Conservation (phyloP, 2,797 vertebrate species). For the Potorous gilbertii region DNA sequence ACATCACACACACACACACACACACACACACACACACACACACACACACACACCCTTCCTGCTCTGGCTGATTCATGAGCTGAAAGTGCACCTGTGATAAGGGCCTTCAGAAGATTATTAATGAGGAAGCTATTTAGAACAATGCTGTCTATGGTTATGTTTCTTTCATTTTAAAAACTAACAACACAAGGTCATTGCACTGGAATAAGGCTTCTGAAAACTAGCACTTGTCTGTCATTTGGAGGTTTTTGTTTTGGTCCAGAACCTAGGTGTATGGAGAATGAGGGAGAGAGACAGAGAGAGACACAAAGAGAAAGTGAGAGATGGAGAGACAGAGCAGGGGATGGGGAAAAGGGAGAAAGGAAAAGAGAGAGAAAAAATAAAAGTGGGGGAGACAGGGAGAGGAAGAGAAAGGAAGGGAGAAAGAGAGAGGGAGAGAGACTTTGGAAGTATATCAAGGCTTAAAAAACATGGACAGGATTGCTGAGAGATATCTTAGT, state of each 20-base stretch:
- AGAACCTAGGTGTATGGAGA: conserved; percentile 5
- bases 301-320: neutral
- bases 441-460: conserved; percentile 73
- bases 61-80: neutral
- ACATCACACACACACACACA: neutral
- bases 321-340: too few relatives aligned
- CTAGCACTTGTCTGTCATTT: conserved; percentile 43
- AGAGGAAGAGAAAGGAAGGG: neutral
- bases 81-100: conserved; percentile 53
- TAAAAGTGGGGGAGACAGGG: neutral
- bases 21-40: neutral
- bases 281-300: neutral
- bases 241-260: conserved; percentile 28
- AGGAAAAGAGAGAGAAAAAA: neutral
- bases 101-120: conserved; percentile 64
- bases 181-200: conserved; percentile 34
- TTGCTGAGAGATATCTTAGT: conserved; percentile 73
- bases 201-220: conserved; percentile 55
- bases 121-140: conserved; percentile 68
- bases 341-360: neutral
- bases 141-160: rapidly evolving
- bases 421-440: neutral
- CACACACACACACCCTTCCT: neutral
- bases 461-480: conserved; percentile 65
- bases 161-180: conserved; percentile 54